Base-by-base conservation (phyloP, 53 echinoderm and acorn worm genomes). In the Henricia sp. region DNA sequence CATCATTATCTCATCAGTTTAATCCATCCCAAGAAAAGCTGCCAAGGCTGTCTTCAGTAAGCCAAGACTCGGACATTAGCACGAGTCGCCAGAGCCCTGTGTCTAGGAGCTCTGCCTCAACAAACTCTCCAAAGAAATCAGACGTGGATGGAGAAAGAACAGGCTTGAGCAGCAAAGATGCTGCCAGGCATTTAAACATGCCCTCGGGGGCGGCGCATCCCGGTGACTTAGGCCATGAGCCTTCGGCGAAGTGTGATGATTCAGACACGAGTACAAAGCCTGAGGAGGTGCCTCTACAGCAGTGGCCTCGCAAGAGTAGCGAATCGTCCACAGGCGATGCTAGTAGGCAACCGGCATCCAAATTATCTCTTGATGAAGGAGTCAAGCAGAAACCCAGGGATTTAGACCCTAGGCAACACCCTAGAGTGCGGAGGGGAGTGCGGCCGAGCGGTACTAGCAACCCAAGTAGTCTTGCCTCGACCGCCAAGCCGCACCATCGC, bases 361-460 rank as follows among this genome's bases (percentile, higher is more conserved):
- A 67, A 28, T 67, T 40, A 39, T 67, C 39, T n/a, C 21, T 54
- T 2, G 76, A 76, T 59, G 76, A 76, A 14, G 17, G 34, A 4
- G 76, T 76, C 19, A 40, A 59, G 76, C 62, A 64, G 10, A 80
- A 80, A 64, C 21, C 44, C 21, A 26, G 46, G 63, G 80, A 80
- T 21, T 64, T 80, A 64, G 80, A 80, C 80, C 80, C 80, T 19
- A 62, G 80, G 28, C 63, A 63, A 12, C 80, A 80, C 64, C 80
- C 57, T 2, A 35, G 64, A 37, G 80, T 80, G 48, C 63, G 80
- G 9, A 62, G 80, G 46, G 80, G 80, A 40, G 40, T 64, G 1
- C 80, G 80, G n/a, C 33, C 64, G 2, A 24, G 14, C 25, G 25
- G 16, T 28, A 2, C 58, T 19, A 80, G 21, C 80, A 80, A 62